Evolutionary conservation across 2,888 invertebrate genomes (phyloP).

Genomic region (Drosophila aldrichi): DNA sequence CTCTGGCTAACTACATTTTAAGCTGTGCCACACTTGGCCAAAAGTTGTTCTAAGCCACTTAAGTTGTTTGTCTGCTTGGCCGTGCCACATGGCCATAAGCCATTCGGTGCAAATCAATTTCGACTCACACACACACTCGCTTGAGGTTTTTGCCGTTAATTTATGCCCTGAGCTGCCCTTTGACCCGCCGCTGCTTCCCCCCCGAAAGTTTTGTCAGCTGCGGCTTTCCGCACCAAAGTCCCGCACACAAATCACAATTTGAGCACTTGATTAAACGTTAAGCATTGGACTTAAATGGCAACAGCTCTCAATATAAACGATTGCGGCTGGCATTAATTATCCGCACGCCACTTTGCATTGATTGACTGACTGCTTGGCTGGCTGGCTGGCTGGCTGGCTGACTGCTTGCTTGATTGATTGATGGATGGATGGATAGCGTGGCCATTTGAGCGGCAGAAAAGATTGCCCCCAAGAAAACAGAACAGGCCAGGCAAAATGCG

Average conservation of each 20-base stretch:
- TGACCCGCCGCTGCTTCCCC: not conserved
- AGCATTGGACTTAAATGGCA: constrained; percentile 51
- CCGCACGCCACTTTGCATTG: constrained; percentile 32
- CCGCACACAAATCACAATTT: constrained; percentile 58
- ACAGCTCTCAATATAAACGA: constrained; percentile 23
- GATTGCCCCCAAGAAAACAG: constrained; percentile 18
- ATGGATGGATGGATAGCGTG: constrained; percentile 8
- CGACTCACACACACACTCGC: constrained; percentile 27
- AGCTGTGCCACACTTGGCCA: constrained; percentile 52
- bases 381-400: constrained; percentile 23
- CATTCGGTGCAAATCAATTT: constrained; percentile 60
- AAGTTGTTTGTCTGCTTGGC: constrained; percentile 44
- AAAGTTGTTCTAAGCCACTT: constrained; percentile 56
- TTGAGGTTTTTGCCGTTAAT: constrained; percentile 46
- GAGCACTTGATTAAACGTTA: constrained; percentile 54
- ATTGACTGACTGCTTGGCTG: constrained; percentile 30
- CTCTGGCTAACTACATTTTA: constrained; percentile 58
- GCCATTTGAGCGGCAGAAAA: constrained; percentile 3
- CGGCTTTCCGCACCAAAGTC: constrained; percentile 49
- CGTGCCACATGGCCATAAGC: constrained; percentile 25
- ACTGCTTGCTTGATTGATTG: constrained; percentile 33
- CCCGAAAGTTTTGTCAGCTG: constrained; percentile 47
- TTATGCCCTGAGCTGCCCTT: constrained; percentile 31
- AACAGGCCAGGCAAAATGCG: constrained; percentile 26
- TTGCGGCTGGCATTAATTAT: constrained; percentile 50